phyloP scores from a whole-genome alignment of 2,888 invertebrate genomes.

The Ptychoptera contaminata region DNA sequence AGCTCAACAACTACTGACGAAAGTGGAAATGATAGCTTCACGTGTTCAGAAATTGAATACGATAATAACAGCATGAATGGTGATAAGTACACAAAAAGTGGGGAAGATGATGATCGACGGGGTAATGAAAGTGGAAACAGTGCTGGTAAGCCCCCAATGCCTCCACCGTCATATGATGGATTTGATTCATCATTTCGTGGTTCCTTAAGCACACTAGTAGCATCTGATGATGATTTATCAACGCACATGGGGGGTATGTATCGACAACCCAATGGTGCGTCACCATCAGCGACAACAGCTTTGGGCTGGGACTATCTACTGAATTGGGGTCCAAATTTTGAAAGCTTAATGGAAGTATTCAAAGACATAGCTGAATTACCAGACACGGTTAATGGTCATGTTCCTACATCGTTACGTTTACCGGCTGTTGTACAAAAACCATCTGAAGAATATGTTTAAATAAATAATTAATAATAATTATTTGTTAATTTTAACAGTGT shows the following conservation, averaged over 20 bases:
- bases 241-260: constrained; percentile 69
- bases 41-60: constrained; percentile 95
- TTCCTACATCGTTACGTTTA: constrained; percentile 57
- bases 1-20: constrained; percentile 79
- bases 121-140: constrained; percentile 36
- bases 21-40: constrained; percentile 93
- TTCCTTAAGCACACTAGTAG: constrained; percentile 82
- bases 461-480: background rate
- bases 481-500: background rate
- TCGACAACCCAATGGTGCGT: constrained; percentile 57
- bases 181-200: constrained; percentile 91
- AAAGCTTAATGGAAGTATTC: constrained; percentile 88
- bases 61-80: constrained; percentile 77
- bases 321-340: constrained; percentile 94
- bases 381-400: constrained; percentile 58
- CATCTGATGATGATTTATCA: constrained; percentile 80
- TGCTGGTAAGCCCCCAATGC: constrained; percentile 45
- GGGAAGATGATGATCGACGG: constrained; percentile 44
- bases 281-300: constrained; percentile 54
- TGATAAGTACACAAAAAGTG: constrained; percentile 52
- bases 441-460: constrained; percentile 75
- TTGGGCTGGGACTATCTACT: constrained; percentile 88
- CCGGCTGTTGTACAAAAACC: constrained; percentile 68
- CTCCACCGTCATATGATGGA: constrained; percentile 72
- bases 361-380: constrained; percentile 92